Conservation (phyloP, 1,140 invertebrate species). For the Drosophila varians region DNA sequence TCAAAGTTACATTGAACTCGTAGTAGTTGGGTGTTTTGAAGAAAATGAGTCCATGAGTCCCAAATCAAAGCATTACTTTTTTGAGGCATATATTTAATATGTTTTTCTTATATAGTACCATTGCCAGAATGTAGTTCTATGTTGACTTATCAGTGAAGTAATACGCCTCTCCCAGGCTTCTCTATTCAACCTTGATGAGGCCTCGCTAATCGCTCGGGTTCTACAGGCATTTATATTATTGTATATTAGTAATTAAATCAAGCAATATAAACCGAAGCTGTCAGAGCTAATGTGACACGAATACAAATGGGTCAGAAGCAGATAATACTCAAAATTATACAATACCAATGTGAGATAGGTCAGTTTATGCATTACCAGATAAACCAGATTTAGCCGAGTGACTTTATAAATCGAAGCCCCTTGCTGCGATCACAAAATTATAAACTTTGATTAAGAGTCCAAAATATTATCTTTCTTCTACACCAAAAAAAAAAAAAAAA, state of each 20-base stretch:
- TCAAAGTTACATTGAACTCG: slow-evolving; percentile 43
- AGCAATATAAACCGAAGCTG: background rate
- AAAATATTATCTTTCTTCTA: background rate
- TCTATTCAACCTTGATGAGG: slow-evolving; percentile 17
- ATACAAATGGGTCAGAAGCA: background rate
- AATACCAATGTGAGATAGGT: slow-evolving; percentile 7
- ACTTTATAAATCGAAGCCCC: background rate
- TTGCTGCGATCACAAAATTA: background rate
- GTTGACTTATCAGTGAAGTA: slow-evolving; percentile 11
- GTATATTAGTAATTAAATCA: slow-evolving; percentile 8
- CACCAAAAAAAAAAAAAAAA: background rate
- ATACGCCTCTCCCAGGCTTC: background rate
- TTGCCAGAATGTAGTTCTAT: background rate
- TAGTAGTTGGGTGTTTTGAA: background rate
- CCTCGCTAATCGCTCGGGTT: slow-evolving; percentile 14
- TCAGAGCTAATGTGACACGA: background rate
- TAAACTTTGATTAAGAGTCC: background rate
- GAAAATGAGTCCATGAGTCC: background rate
- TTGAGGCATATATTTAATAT: background rate
- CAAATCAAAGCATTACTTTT: background rate
- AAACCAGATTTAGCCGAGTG: background rate
- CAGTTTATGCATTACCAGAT: slow-evolving; percentile 3
- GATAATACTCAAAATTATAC: background rate
- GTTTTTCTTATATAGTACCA: background rate
- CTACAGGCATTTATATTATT: background rate